phyloP scores from a whole-genome alignment of 1,140 invertebrate species.

The Teleogryllus occipitalis region DNA sequence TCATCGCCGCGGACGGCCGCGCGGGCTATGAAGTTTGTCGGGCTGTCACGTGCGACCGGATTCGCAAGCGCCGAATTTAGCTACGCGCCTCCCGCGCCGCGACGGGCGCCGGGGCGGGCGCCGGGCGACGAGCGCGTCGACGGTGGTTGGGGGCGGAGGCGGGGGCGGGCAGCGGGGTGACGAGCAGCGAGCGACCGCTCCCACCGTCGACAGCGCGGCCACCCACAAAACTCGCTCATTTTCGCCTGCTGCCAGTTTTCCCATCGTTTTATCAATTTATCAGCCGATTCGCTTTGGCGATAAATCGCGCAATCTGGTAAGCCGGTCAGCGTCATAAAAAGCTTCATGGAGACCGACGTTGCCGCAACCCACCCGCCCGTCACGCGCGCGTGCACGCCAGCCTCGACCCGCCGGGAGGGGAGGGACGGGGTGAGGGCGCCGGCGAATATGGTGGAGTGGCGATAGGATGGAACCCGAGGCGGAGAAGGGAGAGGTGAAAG shows the following conservation, averaged over 20 bases:
- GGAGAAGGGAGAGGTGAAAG: too few relatives aligned
- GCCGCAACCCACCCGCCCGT: background rate
- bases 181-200: background rate
- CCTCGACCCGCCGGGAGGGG: too few relatives aligned
- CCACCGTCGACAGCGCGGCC: background rate
- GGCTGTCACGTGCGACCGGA: background rate
- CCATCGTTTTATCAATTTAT: background rate
- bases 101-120: too few relatives aligned
- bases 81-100: too few relatives aligned
- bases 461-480: too few relatives aligned
- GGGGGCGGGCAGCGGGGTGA: too few relatives aligned
- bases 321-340: background rate
- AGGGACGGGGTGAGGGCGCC: too few relatives aligned
- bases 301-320: background rate
- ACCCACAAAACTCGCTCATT: background rate
- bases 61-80: background rate
- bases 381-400: background rate
- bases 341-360: background rate
- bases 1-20: background rate
- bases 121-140: background rate
- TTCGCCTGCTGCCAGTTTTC: background rate
- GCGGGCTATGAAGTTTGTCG: background rate
- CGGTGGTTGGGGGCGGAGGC: too few relatives aligned
- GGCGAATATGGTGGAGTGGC: too few relatives aligned
- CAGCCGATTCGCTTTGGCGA: background rate